These are phyloP conservation scores for Caiman crocodilus DNA, from an alignment of 2,797 vertebrate species.

Conservation along the genomic window DNA sequence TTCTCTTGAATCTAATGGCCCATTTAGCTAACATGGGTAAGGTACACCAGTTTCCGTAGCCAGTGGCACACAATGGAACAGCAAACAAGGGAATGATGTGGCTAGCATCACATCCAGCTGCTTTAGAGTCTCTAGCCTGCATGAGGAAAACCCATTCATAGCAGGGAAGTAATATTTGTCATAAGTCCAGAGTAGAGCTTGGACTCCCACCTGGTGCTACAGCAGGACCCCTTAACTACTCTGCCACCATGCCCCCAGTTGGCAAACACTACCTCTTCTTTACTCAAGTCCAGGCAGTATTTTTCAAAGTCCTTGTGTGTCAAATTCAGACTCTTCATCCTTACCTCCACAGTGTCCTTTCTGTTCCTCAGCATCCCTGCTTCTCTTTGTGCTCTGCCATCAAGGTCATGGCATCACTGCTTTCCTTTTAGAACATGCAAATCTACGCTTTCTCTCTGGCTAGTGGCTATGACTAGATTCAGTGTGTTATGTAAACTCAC, in stretches of 20 bases:
- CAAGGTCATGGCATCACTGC: not conserved
- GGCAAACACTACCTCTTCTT: not conserved
- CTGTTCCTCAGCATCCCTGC: not conserved
- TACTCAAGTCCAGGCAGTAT: not conserved
- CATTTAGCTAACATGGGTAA: no score
- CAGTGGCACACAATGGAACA: no score
- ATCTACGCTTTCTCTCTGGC: fast-evolving
- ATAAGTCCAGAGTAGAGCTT: no score
- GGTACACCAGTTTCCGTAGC: no score
- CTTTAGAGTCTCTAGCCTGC: no score
- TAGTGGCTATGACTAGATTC: not conserved
- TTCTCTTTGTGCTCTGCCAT: fast-evolving
- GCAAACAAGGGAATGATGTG: no score
- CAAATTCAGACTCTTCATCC: not conserved
- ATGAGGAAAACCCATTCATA: no score
- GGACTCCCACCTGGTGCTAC: no score
- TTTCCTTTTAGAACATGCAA: not conserved
- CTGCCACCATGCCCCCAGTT: not conserved
- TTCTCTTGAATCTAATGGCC: no score
- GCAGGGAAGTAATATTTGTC: no score
- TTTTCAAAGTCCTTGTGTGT: not conserved
- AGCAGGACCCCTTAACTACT: no score
- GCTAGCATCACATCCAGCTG: no score
- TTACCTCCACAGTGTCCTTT: not conserved
- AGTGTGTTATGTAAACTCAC: not conserved